A percentile compares a stretch with the other conserved stretches of the same genome.
phyloP scores from a whole-genome alignment of 2,888 invertebrate species.

The Acleris holmiana region DNA sequence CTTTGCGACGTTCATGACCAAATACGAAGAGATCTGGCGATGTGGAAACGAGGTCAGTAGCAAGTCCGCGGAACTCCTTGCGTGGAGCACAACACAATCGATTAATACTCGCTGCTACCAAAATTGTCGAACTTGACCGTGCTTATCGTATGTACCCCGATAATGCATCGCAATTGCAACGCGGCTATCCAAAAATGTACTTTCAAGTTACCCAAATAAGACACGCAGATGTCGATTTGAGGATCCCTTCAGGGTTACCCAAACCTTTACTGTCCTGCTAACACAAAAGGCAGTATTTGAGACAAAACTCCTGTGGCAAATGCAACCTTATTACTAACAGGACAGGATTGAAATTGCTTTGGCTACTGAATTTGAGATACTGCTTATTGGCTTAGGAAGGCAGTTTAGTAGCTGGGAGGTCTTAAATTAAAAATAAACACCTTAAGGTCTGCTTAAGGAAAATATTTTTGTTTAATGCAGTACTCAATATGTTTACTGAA shows the following conservation, averaged over 20 bases:
- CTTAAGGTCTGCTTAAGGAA: slow-evolving; percentile 43
- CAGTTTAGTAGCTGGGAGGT: slow-evolving; percentile 44
- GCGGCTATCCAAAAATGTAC: slow-evolving; percentile 31
- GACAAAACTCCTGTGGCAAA: no score
- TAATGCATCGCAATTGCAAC: slow-evolving; percentile 32
- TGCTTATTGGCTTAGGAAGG: no score
- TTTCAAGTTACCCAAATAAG: slow-evolving; percentile 33
- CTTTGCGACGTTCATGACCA: slow-evolving; percentile 58
- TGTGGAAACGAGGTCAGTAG: slow-evolving; percentile 58
- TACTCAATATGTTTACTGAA: slow-evolving; percentile 41
- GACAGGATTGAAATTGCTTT: no score
- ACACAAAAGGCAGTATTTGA: no score
- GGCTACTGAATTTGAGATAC: no score
- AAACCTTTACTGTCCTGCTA: no score
- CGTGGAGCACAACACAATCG: slow-evolving; percentile 63
- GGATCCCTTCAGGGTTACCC: slow-evolving; percentile 33
- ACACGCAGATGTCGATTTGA: slow-evolving; percentile 26
- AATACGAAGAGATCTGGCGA: slow-evolving; percentile 61
- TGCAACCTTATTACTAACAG: no score
- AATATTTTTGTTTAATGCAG: slow-evolving; percentile 42
- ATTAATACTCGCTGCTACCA: slow-evolving; percentile 65
- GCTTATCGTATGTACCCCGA: slow-evolving; percentile 36
- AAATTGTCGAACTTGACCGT: slow-evolving; percentile 62
- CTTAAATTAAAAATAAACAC: slow-evolving; percentile 48
- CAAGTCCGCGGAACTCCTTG: slow-evolving; percentile 53